These are phyloP conservation scores for Galleria mellonella DNA, from an alignment of 1,140 invertebrate species.

Conservation along the genomic window DNA sequence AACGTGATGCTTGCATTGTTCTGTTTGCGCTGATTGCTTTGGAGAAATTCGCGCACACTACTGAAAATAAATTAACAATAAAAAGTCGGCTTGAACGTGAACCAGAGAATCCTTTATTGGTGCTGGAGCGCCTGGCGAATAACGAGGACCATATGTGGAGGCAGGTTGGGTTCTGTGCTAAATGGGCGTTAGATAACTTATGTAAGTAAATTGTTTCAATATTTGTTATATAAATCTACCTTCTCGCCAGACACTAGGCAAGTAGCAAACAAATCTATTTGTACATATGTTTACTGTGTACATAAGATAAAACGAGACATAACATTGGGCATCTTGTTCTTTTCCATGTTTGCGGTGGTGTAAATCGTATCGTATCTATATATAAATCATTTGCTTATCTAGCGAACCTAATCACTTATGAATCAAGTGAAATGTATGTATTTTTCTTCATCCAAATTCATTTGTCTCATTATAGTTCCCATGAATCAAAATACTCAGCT, in stretches of 20 bases:
- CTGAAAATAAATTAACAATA: constrained; percentile 92
- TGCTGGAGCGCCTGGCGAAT: constrained; percentile 78
- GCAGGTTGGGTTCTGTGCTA: constrained; percentile 94
- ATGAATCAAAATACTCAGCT: no score
- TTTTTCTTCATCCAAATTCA: no score
- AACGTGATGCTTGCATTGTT: constrained; percentile 84
- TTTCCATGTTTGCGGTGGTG: no score
- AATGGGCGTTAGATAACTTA: constrained; percentile 95
- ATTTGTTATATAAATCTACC: no score
- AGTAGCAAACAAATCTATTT: neutral
- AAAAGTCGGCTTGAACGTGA: constrained; percentile 77
- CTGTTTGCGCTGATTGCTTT: constrained; percentile 92
- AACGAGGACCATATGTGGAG: constrained; percentile 57
- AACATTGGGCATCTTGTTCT: no score
- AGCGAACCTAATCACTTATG: no score
- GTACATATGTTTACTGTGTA: neutral
- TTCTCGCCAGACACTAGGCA: no score
- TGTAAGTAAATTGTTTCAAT: constrained; percentile 82
- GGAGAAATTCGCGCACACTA: constrained; percentile 96
- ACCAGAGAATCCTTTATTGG: constrained; percentile 78
- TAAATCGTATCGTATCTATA: no score
- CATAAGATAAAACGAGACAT: no score
- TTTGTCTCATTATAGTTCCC: no score
- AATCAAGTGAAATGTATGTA: no score
- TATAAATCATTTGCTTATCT: no score